A percentile compares a stretch with the other conserved stretches of the same genome.
Conservation (phyloP, 64 coral and sea anemone species). For the Porites lutea region DNA sequence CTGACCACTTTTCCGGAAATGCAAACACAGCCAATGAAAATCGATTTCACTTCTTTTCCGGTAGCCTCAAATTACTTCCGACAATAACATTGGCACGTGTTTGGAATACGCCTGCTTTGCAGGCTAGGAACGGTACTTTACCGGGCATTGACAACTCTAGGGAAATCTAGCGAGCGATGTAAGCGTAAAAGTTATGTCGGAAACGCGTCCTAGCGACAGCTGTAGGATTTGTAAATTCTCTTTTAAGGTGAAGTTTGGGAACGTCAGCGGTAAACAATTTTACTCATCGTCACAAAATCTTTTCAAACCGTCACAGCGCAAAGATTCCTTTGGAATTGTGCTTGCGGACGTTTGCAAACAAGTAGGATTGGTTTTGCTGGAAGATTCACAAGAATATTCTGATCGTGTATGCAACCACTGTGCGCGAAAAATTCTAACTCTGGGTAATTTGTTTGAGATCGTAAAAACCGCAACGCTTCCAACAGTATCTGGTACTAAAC, state of each 20-base stretch:
- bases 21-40: too few relatives aligned
- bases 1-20: too few relatives aligned
- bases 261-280: neutral
- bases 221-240: slow-evolving; percentile 25
- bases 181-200: neutral
- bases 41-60: too few relatives aligned
- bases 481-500: neutral
- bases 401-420: slow-evolving; percentile 45
- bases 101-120: too few relatives aligned
- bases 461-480: neutral
- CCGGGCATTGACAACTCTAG: neutral
- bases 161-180: neutral
- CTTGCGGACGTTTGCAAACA: slow-evolving; percentile 20
- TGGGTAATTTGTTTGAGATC: slow-evolving; percentile 5
- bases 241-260: slow-evolving; percentile 40
- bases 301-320: slow-evolving; percentile 39
- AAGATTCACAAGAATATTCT: neutral
- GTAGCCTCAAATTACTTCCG: too few relatives aligned
- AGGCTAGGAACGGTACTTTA: too few relatives aligned
- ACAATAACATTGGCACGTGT: slow-evolving; percentile 27
- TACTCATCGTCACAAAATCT: slow-evolving; percentile 27
- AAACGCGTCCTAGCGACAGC: neutral
- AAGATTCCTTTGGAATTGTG: slow-evolving; percentile 33
- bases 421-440: slow-evolving; percentile 19
- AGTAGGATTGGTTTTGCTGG: neutral